Conservation (phyloP, 92 coral and sea anemone genomes). For the Hydrozoanthus gracilis region DNA sequence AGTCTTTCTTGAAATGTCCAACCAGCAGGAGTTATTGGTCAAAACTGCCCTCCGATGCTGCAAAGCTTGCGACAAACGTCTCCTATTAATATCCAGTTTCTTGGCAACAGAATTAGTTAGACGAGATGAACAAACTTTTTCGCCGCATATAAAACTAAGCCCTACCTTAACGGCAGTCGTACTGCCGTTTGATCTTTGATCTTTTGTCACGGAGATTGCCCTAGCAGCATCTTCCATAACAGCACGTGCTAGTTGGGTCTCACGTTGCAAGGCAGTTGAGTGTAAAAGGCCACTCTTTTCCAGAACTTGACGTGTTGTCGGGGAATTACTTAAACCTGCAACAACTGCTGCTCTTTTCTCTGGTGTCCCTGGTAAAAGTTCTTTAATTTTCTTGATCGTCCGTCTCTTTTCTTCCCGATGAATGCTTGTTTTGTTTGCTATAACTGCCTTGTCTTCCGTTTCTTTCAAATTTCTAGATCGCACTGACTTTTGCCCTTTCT, state of each 20-base stretch:
- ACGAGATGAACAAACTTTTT: slow-evolving; percentile 1
- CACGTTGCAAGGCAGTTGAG: slow-evolving; percentile 22
- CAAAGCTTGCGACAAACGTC: slow-evolving; percentile 33
- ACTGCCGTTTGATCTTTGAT: slow-evolving; percentile 49
- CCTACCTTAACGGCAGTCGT: slow-evolving; percentile 47
- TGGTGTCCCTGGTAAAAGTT: not conserved
- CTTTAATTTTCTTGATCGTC: not conserved
- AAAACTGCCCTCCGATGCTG: slow-evolving; percentile 6
- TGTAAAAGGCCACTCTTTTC: slow-evolving; percentile 25
- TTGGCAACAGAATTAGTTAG: slow-evolving; percentile 38
- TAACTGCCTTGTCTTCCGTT: not conserved
- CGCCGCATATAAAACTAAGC: slow-evolving; percentile 42
- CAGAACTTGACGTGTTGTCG: slow-evolving; percentile 32
- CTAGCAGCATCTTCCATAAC: slow-evolving; percentile 35
- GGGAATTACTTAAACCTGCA: slow-evolving; percentile 30
- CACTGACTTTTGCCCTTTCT: not conserved
- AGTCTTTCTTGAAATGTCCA: slow-evolving; percentile 2
- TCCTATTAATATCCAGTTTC: slow-evolving; percentile 51
- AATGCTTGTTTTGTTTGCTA: not conserved
- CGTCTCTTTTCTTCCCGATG: not conserved
- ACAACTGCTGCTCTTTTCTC: not conserved
- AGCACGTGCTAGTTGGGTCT: slow-evolving; percentile 23
- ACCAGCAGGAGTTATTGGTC: slow-evolving; percentile 45
- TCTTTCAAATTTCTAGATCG: not conserved
- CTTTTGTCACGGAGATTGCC: slow-evolving; percentile 35